These are phyloP conservation scores for Drosophila saltans DNA, from an alignment of 1,140 invertebrate genomes.

Conservation along the genomic window DNA sequence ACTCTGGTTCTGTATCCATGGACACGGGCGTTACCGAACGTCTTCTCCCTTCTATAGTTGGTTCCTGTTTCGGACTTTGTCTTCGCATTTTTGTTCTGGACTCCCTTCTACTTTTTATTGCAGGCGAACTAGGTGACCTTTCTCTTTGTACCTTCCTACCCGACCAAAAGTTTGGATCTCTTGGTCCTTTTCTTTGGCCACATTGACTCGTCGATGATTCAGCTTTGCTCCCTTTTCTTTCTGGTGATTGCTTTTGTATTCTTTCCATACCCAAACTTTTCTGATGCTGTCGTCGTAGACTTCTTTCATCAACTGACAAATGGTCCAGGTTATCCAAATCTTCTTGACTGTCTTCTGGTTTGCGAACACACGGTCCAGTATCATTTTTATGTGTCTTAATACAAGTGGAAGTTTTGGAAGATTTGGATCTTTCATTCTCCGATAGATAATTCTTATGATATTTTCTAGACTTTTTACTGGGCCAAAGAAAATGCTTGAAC, in stretches of 20 bases:
- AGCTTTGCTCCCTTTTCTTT: neutral
- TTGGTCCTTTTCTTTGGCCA: neutral
- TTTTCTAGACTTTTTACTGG: neutral
- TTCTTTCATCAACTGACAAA: neutral
- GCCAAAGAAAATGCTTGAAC: neutral
- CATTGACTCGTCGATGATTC: neutral
- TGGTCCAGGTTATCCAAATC: neutral
- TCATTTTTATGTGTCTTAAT: neutral
- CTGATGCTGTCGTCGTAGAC: neutral
- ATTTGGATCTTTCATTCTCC: neutral
- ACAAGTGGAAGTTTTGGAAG: neutral
- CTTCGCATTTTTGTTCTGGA: neutral
- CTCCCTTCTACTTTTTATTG: neutral
- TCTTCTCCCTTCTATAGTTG: neutral
- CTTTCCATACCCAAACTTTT: neutral
- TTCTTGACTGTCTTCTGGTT: neutral
- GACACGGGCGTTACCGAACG: neutral
- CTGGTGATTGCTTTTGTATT: neutral
- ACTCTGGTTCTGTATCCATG: neutral
- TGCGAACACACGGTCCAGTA: neutral
- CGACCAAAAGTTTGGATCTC: conserved; percentile 17
- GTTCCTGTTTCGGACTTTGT: neutral
- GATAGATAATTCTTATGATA: neutral
- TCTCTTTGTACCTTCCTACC: neutral
- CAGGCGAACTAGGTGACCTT: neutral